These are phyloP conservation scores for Neria commutata DNA, from an alignment of 2,888 invertebrate genomes.

Conservation along the genomic window DNA sequence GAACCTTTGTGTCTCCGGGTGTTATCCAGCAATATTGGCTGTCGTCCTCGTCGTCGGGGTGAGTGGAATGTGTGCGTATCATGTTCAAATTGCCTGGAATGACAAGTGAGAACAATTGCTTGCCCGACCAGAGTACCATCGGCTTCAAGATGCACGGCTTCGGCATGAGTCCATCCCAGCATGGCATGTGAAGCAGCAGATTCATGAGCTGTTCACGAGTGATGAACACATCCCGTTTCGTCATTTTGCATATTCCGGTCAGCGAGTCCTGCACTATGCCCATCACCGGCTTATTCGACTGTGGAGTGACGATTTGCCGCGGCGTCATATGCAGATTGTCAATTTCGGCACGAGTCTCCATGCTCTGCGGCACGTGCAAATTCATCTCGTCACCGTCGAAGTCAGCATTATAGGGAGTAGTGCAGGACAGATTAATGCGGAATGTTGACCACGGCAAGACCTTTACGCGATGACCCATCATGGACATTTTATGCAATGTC, in stretches of 20 bases:
- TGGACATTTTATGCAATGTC: conserved; percentile 74
- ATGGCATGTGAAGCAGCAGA: conserved; percentile 93
- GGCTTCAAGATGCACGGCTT: conserved; percentile 82
- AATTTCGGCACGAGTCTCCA: conserved; percentile 69
- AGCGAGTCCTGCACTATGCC: conserved; percentile 97
- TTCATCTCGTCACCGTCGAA: conserved; percentile 78
- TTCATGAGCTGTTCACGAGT: conserved; percentile 98
- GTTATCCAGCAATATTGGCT: conserved; percentile 98
- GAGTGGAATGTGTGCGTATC: conserved; percentile 94
- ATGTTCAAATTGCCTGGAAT: conserved; percentile 93
- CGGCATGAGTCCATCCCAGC: conserved; percentile 98
- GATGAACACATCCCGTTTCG: conserved; percentile 94
- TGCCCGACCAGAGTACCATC: conserved; percentile 91
- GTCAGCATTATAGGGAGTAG: conserved; percentile 74
- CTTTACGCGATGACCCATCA: conserved; percentile 70
- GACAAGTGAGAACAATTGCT: conserved; percentile 93
- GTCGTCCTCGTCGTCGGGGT: conserved; percentile 94
- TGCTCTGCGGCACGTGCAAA: conserved; percentile 69
- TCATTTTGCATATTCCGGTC: conserved; percentile 94
- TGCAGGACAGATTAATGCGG: conserved; percentile 70
- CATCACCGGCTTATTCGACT: conserved; percentile 83
- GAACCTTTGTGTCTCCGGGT: conserved; percentile 83
- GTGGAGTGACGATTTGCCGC: conserved; percentile 71
- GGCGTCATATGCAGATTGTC: conserved; percentile 68
- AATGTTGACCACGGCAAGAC: conserved; percentile 75